These are phyloP conservation scores for Macrotis lagotis DNA, from an alignment of 2,113 vertebrate species.

Conservation along the genomic window DNA sequence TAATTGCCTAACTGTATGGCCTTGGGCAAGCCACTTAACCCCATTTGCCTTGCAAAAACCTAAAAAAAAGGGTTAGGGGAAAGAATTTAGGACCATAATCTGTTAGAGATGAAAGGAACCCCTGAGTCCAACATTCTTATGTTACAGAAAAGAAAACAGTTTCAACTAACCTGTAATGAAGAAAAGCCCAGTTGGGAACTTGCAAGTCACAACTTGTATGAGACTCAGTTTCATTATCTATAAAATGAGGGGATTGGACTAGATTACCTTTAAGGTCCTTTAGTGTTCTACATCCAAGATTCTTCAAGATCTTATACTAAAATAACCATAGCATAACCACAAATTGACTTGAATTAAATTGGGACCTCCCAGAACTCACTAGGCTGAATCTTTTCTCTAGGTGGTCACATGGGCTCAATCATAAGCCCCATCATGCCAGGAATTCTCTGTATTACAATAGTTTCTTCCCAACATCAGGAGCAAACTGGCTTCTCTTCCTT, in stretches of 20 bases:
- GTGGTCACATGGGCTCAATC: not conserved
- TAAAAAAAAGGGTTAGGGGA: too few relatives aligned
- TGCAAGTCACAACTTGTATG: not conserved
- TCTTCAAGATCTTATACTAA: not conserved
- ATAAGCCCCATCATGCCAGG: not conserved
- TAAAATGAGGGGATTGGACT: not conserved
- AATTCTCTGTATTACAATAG: not conserved
- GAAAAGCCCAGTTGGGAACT: too few relatives aligned
- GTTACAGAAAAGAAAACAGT: too few relatives aligned
- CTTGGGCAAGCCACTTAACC: too few relatives aligned
- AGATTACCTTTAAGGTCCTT: not conserved
- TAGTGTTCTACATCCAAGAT: not conserved
- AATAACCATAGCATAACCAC: not conserved
- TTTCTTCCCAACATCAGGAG: not conserved
- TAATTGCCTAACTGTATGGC: too few relatives aligned
- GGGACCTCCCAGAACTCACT: not conserved
- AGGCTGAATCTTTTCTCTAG: not conserved
- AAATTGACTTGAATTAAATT: not conserved
- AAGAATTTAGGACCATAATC: too few relatives aligned
- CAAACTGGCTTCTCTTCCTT: not conserved
- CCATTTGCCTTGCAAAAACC: too few relatives aligned
- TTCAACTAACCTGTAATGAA: too few relatives aligned
- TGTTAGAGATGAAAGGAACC: too few relatives aligned
- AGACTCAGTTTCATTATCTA: not conserved
- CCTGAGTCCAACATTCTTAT: too few relatives aligned